These are phyloP conservation scores for Phortica okadai DNA, from an alignment of 2,888 invertebrate species.

Conservation along the genomic window DNA sequence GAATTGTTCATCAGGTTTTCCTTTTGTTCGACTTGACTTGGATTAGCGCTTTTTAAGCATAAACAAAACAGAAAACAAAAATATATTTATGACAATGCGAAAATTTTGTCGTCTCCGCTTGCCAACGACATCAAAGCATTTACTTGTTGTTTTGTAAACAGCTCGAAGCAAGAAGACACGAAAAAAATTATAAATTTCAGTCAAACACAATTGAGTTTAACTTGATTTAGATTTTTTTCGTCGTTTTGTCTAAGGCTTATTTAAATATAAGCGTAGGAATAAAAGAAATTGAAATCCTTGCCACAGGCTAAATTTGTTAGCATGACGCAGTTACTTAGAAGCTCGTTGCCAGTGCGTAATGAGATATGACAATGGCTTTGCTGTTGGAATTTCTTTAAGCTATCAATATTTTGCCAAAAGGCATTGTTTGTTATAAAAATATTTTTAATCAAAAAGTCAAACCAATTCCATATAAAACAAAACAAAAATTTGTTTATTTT, in stretches of 20 bases:
- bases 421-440: background rate
- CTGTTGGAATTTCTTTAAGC: background rate
- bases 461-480: background rate
- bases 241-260: background rate
- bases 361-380: background rate
- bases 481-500: background rate
- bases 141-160: conserved; percentile 8
- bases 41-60: conserved; percentile 4
- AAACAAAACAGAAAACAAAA: conserved; percentile 8
- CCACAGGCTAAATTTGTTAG: background rate
- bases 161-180: background rate
- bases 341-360: background rate
- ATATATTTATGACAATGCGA: background rate
- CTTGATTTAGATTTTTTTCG: background rate
- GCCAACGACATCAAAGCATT: conserved; percentile 26
- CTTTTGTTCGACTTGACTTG: background rate
- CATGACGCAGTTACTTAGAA: background rate
- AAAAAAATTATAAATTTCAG: conserved; percentile 11
- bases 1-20: conserved; percentile 20
- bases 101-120: background rate
- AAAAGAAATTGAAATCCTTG: conserved; percentile 20
- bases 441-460: background rate
- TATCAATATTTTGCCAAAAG: background rate
- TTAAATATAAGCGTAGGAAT: background rate
- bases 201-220: conserved; percentile 2